Base-by-base conservation (phyloP, 2,113 vertebrate species). In the Brachirus orientalis region DNA sequence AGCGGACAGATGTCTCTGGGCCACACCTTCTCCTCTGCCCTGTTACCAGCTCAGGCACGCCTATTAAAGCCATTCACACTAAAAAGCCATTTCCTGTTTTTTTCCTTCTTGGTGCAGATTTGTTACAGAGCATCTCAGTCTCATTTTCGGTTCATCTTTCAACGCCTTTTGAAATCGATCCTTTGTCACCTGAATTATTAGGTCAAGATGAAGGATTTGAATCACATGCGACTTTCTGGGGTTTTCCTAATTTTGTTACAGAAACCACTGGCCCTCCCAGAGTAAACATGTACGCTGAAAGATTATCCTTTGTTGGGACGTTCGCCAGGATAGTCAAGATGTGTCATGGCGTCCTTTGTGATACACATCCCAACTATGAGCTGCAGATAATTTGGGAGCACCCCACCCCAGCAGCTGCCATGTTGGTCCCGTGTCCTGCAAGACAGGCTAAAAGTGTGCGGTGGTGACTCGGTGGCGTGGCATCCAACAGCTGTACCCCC, bases 401-500 rank as follows among this genome's bases (percentile, higher is more conserved):
- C 84, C 82, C 70, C 85, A 74, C 87, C 89, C 89, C 59, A 54
- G 63, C 91, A 92, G 90, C 90, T 92, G 90, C 85, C 80, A 56
- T 67, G 75, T 43, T 83, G 87, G 60, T 81, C 68, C 81, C 75
- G 45, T 1, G 45, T 77, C 65, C 83, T 72, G 58, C 78, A 75
- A 56, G 73, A 87, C 75, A 17, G 63, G 82, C 83, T 89, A 82
- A 73, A 89, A 83, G 82, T 72, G 83, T 87, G 83, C 14, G 78
- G 63, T 82, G 86, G 85, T 88, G 89, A 88, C 83, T 84, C 41
- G 52, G 20, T 79, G 82, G 86, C 82, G 85, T 79, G 87, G 88
- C 80, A 88, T 88, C 78, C 73, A 89, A 80, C 91, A 91, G 90
- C 90, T 91, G 89, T 86, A 88, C 69, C 83, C 62, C n/a, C 2